A percentile compares a stretch with the other conserved stretches of the same genome.
These are phyloP conservation scores for Propithecus deckenii DNA, from an alignment of 2,797 vertebrate genomes.

Conservation along the genomic window DNA sequence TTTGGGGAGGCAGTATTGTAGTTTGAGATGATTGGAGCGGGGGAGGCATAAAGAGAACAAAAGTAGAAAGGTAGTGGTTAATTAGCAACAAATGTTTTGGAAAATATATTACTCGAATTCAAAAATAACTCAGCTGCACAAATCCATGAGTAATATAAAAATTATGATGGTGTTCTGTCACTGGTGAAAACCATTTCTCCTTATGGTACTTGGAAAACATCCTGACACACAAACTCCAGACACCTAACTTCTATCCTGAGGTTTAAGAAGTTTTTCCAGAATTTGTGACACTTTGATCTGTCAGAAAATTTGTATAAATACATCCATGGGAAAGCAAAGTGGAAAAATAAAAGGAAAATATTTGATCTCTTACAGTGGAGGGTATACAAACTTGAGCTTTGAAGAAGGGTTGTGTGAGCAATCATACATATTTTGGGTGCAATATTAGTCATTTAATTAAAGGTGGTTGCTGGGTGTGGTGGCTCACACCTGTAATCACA, in stretches of 20 bases:
- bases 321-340: not conserved
- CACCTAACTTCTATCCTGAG: constrained; percentile 12
- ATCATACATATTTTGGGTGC: not conserved
- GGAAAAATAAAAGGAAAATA: not conserved
- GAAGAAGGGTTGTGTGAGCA: not conserved
- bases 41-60: constrained; percentile 2
- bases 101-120: constrained; percentile 55
- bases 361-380: not conserved
- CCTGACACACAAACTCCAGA: not conserved
- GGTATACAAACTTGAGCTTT: not conserved
- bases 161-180: constrained; percentile 30
- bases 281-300: constrained; percentile 22
- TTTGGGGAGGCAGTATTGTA: not conserved
- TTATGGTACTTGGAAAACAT: constrained; percentile 52
- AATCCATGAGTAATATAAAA: constrained; percentile 64
- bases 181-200: constrained; percentile 44
- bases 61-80: constrained; percentile 44
- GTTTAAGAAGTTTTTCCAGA: constrained; percentile 24
- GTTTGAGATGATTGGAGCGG: not conserved
- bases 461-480: not conserved
- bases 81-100: constrained; percentile 45
- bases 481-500: not conserved
- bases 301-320: constrained; percentile 7
- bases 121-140: constrained; percentile 47
- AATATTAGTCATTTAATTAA: constrained; percentile 20